Conservation (phyloP, 1,140 invertebrate genomes). For the Drosophila pandora region DNA sequence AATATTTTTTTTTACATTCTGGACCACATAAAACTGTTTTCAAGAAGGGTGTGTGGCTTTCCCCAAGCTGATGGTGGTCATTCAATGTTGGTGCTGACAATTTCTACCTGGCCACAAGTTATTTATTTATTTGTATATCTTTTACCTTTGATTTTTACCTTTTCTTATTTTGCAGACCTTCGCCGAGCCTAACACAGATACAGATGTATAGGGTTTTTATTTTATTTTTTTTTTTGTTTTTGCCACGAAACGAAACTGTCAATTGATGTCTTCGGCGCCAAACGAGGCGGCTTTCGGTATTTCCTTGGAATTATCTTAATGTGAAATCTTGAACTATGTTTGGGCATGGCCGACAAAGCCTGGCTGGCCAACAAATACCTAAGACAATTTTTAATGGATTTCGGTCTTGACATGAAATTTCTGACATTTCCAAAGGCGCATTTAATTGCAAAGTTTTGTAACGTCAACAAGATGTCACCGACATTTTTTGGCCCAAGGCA, state of each 20-base stretch:
- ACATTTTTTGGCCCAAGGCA: conserved; percentile 10
- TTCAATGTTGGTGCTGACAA: conserved; percentile 41
- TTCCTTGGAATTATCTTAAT: conserved; percentile 81
- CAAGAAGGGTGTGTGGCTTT: conserved; percentile 24
- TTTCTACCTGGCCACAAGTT: conserved; percentile 64
- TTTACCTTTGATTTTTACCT: background rate
- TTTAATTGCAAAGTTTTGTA: conserved; percentile 79
- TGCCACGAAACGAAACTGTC: conserved; percentile 76
- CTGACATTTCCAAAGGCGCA: conserved; percentile 44
- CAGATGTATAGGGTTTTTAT: background rate
- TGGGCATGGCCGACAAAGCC: conserved; percentile 73
- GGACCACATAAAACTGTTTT: background rate
- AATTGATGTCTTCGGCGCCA: conserved; percentile 71
- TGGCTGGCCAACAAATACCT: conserved; percentile 42
- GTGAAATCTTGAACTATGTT: conserved; percentile 79
- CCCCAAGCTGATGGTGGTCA: conserved; percentile 59
- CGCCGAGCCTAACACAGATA: conserved; percentile 53
- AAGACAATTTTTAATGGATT: conserved; percentile 79
- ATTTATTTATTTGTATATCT: conserved; percentile 32
- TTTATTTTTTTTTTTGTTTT: conserved; percentile 38
- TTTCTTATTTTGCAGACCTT: conserved; percentile 60
- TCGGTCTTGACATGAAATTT: conserved; percentile 66
- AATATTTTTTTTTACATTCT: background rate
- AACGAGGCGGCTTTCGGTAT: conserved; percentile 61
- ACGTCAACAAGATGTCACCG: conserved; percentile 40